Conservation (phyloP, 2,113 vertebrate species). For the Myotis lucifugus region DNA sequence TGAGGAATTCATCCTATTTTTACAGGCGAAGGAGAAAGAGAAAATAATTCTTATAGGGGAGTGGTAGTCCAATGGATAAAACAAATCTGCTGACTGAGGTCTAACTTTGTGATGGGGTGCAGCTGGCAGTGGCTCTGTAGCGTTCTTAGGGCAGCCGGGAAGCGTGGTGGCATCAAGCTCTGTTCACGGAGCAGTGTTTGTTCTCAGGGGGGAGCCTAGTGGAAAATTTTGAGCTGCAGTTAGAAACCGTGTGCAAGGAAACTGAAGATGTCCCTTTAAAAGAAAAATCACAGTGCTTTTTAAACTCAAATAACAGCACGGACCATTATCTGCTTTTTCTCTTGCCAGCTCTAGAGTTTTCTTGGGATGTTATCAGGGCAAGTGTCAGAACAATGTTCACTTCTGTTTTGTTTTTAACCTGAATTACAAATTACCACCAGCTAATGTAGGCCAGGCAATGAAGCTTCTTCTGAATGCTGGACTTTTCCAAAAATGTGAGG, state of each 20-base stretch:
- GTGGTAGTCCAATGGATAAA: not conserved
- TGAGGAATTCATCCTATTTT: not conserved
- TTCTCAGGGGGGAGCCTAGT: constrained; percentile 49
- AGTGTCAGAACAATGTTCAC: constrained; percentile 66
- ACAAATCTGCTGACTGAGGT: not conserved
- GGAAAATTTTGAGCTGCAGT: constrained; percentile 65
- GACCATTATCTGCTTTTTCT: constrained; percentile 48
- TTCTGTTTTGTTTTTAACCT: constrained; percentile 72
- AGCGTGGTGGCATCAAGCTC: too few relatives aligned
- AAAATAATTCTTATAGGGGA: not conserved
- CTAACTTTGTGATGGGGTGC: not conserved
- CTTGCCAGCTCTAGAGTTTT: constrained; percentile 60
- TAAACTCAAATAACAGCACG: constrained; percentile 55
- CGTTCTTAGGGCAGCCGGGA: not conserved
- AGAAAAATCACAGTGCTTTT: constrained; percentile 63
- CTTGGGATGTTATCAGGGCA: constrained; percentile 65
- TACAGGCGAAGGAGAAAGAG: not conserved
- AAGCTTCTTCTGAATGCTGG: not conserved
- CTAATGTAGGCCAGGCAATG: constrained; percentile 24
- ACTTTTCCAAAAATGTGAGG: not conserved
- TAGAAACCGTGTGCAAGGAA: constrained; percentile 14
- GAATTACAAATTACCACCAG: constrained; percentile 53
- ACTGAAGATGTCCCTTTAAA: constrained; percentile 70
- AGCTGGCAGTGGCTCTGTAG: not conserved
- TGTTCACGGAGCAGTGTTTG: not conserved